Conservation (phyloP, 37 sponge, comb jelly and placozoan species). For the Ianthella basta region DNA sequence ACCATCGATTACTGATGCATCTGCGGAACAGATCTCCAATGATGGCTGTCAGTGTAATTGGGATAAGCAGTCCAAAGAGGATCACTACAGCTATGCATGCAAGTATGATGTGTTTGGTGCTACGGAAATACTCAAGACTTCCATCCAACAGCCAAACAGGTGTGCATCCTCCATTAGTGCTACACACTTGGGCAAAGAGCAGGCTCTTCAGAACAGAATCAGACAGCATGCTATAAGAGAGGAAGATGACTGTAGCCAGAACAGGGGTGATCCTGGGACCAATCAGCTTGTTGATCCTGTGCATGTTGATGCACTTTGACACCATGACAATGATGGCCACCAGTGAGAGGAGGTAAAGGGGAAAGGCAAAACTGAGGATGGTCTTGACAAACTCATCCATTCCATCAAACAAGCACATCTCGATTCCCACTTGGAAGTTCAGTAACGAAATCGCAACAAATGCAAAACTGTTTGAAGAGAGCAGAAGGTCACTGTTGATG, state of each 20-base stretch:
- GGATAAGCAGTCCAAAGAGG: conserved; percentile 6
- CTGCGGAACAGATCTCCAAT: conserved; percentile 12
- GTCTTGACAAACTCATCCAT: conserved; percentile 39
- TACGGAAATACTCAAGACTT: conserved; percentile 5
- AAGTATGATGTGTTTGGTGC: conserved; percentile 30
- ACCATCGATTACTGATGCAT: conserved; percentile 8
- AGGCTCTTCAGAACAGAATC: background rate
- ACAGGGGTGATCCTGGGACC: conserved; percentile 36
- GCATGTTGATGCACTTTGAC: conserved; percentile 8
- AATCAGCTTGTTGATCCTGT: conserved; percentile 8
- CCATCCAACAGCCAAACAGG: conserved; percentile 40
- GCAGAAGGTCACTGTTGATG: conserved; percentile 16
- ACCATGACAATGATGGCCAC: conserved; percentile 12
- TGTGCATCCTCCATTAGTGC: background rate
- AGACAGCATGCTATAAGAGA: conserved; percentile 34
- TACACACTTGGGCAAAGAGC: background rate
- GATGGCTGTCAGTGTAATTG: conserved; percentile 12
- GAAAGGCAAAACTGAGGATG: conserved; percentile 42
- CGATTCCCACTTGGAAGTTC: conserved; percentile 45
- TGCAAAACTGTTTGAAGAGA: background rate
- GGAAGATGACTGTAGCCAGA: conserved; percentile 29
- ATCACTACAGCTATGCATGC: background rate
- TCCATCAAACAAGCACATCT: conserved; percentile 43
- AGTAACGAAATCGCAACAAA: conserved; percentile 24
- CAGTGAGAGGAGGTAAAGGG: conserved; percentile 41